Base-by-base conservation (phyloP, 2,888 invertebrate genomes). In the Portevinia maculata region DNA sequence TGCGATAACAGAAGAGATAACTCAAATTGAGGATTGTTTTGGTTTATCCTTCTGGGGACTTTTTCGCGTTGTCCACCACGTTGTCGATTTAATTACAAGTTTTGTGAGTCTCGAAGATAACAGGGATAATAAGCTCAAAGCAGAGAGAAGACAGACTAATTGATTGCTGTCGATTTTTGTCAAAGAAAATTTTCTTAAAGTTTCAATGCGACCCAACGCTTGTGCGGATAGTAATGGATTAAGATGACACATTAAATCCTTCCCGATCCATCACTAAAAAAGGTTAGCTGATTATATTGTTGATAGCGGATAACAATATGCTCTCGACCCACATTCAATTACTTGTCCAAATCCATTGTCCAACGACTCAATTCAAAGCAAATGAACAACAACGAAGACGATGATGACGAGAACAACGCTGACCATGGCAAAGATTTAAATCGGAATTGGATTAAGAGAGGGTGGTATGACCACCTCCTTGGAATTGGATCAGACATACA, bases 351-450 rank as follows among this genome's bases (percentile, higher is more conserved):
- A 9, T 48, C 69, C 60, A 39, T 76, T 78, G 64, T 65, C 24
- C 65, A 19, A n/a, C 30, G 55, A 21, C 69, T 62, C 75, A 75
- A 67, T 81, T 81, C 57, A 28, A 64, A 81, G 69, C 75, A 64
- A 75, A 59, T 64, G 74, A 69, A 55, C 59, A 64, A 65, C 65
- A 57, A 71, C 37, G 60, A 67, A 15, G 50, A 67, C 53, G 28
- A 73, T 17, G 21, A 64, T 8, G 37, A 60, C 30, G 11, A 37
- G 21, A 41, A 28, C 28, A 30, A 59, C n/a, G n/a, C 73, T 41
- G 62, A 39, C 65, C 57, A 57, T 55, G 53, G 52, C 34, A 50
- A 60, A 60, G 79, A 75, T 81, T 81, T 75, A 64, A 81, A 75
- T 75, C 69, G 73, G 39, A 81, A 75, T 69, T 75, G 64, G 46